Percentiles rank a stretch among this genome's conserved stretches.
phyloP scores from a whole-genome alignment of 2,888 invertebrate species.

The Hypomecis punctinalis region DNA sequence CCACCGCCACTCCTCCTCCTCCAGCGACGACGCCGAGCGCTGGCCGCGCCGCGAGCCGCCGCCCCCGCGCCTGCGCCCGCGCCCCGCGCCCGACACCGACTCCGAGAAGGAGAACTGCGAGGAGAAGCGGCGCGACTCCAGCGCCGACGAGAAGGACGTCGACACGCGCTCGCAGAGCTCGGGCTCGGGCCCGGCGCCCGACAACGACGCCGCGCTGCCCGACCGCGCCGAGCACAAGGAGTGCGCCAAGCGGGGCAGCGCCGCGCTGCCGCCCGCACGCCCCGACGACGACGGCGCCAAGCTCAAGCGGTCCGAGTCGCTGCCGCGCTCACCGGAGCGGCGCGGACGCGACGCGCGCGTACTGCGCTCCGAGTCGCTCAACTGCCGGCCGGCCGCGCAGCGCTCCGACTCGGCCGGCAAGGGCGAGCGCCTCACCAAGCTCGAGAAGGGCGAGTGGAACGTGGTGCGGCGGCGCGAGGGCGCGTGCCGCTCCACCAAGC shows the following conservation, averaged over 20 bases:
- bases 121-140: constrained; percentile 46
- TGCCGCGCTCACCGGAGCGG: constrained; percentile 81
- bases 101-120: constrained; percentile 75
- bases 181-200: constrained; percentile 63
- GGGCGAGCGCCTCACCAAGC: constrained; percentile 82
- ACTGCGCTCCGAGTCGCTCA: constrained; percentile 86
- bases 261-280: constrained; percentile 49
- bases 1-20: constrained; percentile 68
- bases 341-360: constrained; percentile 79
- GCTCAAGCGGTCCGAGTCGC: constrained; percentile 86
- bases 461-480: constrained; percentile 87
- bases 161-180: constrained; percentile 88
- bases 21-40: constrained; percentile 65
- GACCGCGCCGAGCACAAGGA: constrained; percentile 51
- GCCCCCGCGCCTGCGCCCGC: constrained; percentile 45
- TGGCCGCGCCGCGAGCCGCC: constrained; percentile 49
- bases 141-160: constrained; percentile 87
- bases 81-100: constrained; percentile 62
- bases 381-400: constrained; percentile 71
- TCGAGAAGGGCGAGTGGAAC: constrained; percentile 89
- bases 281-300: constrained; percentile 56
- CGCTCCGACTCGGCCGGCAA: constrained; percentile 60
- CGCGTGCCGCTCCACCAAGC: constrained; percentile 85
- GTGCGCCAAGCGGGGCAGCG: constrained; percentile 61
- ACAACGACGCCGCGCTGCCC: constrained; percentile 67